Base-by-base conservation (phyloP, 2,888 invertebrate species). In the Lottia gigantea region DNA sequence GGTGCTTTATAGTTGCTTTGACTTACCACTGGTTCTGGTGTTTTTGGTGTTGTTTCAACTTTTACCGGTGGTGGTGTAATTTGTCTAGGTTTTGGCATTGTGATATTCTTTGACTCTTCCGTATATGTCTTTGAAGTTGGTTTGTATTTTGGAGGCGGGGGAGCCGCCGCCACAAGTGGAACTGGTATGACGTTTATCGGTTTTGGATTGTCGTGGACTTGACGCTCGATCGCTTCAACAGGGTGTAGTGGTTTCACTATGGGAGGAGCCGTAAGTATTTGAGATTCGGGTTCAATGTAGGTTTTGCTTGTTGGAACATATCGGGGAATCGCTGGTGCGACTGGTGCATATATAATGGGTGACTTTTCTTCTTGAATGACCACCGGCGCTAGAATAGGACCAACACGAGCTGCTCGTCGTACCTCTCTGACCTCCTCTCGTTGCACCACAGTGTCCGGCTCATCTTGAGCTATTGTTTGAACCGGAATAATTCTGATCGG, bases 281-380 rank as follows among this genome's bases (percentile, higher is more conserved):
- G 12, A 8, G 55, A 55, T 55, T 55, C 55, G 7, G 40, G 40
- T 55, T 55, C 55, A 23, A 11, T 23, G 6, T 55, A 55, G 11
- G 19, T 19, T 55, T 55, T 55, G 19, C 19, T 55, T 55, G 55
- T 55, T 55, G 55, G 55, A 14, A 55, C 55, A 55, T 55, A 55
- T 0, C 23, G 55, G 2, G 55, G 55, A 12, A 2, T 4, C 23
- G 11, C 23, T 11, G 19, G 19, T 2, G 55, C 23, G 14, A 19
- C 23, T 55, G 55, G 55, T 19, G 23, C 19, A 55, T 23, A 23
- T 23, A 55, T 23, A 12, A 55, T 15, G 0, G 19, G 55, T 2
- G 55, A 55, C 14, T 55, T 7, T 55, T 55, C 55, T 55, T 55
- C 55, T 55, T 14, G 19, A 23, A 23, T 55, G 55, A 55, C 19